Evolutionary conservation across 2,797 vertebrate species (phyloP).

Genomic region (Halcyon badia): DNA sequence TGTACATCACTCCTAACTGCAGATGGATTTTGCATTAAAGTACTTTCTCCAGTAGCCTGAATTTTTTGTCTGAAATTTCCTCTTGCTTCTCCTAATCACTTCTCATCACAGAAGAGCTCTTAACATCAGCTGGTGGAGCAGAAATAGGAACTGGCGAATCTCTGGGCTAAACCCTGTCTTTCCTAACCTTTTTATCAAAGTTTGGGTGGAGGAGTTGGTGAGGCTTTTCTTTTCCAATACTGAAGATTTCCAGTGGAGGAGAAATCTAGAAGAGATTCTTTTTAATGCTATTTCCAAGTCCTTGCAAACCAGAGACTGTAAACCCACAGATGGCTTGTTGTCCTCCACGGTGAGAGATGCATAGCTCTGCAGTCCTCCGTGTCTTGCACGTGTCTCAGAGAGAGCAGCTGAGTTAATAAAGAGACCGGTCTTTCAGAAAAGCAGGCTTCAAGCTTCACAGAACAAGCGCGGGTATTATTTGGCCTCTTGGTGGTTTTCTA

Average conservation of each 20-base stretch:
- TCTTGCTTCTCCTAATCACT: not conserved
- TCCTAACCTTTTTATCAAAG: not conserved
- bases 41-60: not conserved
- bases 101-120: not conserved
- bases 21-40: not conserved
- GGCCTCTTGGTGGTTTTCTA: slow-evolving; percentile 56
- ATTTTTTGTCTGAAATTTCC: not conserved
- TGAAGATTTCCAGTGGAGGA: not conserved
- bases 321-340: not conserved
- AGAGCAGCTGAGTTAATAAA: not conserved
- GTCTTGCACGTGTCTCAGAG: not conserved
- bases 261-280: not conserved
- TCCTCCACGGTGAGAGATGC: not conserved
- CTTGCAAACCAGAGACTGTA: not conserved
- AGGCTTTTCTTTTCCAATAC: not conserved
- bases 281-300: not conserved
- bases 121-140: not conserved
- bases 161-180: not conserved
- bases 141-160: not conserved
- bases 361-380: not conserved
- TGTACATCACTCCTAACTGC: not conserved
- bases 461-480: not conserved
- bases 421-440: not conserved
- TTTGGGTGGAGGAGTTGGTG: not conserved
- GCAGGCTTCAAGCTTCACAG: slow-evolving; percentile 17